Evolutionary conservation across 1,140 invertebrate species (phyloP).

Genomic region (Diorhabda elongata): DNA sequence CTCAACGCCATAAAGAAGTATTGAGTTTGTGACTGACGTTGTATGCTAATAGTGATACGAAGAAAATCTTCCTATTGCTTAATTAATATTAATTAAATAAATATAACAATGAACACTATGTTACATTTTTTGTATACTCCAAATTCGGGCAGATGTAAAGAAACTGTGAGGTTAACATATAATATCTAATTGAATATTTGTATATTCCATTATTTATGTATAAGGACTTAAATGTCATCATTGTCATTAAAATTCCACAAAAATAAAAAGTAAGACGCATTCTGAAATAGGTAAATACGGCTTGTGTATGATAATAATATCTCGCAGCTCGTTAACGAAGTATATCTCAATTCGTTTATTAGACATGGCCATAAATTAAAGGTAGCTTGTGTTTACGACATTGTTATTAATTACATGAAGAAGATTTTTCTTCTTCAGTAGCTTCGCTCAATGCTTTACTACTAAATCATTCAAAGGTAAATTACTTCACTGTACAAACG

Average conservation of each 20-base stretch:
- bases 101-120: too few relatives aligned
- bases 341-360: not conserved
- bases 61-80: too few relatives aligned
- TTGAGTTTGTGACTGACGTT: too few relatives aligned
- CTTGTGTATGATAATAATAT: not conserved
- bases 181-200: too few relatives aligned
- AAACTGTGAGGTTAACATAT: too few relatives aligned
- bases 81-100: too few relatives aligned
- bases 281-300: not conserved
- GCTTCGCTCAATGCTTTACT: not conserved
- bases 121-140: too few relatives aligned
- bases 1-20: too few relatives aligned
- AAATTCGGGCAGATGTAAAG: too few relatives aligned
- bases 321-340: not conserved
- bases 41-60: too few relatives aligned
- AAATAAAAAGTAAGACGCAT: not conserved
- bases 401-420: not conserved
- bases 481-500: not conserved
- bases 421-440: slow-evolving; percentile 1
- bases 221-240: too few relatives aligned
- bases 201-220: too few relatives aligned
- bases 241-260: not conserved
- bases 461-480: slow-evolving; percentile 1
- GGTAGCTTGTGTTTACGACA: not conserved
- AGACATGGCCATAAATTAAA: slow-evolving; percentile 1